Conservation (phyloP, 1,140 invertebrate genomes). For the Brachionus koreanus region DNA sequence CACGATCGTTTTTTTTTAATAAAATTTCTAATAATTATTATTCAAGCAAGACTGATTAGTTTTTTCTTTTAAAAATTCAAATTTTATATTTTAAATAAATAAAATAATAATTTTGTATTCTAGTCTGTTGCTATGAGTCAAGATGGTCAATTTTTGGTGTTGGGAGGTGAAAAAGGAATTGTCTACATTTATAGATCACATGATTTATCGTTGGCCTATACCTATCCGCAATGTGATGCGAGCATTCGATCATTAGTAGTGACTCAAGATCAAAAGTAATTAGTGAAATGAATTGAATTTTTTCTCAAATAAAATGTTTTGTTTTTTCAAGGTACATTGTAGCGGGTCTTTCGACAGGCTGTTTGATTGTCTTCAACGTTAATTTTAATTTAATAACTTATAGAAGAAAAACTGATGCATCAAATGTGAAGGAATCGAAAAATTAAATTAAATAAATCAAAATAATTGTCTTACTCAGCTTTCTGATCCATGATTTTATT, state of each 20-base stretch:
- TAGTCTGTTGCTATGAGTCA: conserved; percentile 88
- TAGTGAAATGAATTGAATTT: background rate
- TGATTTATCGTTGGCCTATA: conserved; percentile 89
- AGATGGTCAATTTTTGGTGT: conserved; percentile 90
- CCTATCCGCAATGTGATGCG: conserved; percentile 91
- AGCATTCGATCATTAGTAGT: conserved; percentile 84
- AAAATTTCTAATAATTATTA: too few relatives aligned
- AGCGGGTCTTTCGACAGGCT: conserved; percentile 90
- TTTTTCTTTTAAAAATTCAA: too few relatives aligned
- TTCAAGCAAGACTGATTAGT: too few relatives aligned
- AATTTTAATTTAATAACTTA: conserved; percentile 74
- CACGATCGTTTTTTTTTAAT: too few relatives aligned
- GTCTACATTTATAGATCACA: conserved; percentile 97
- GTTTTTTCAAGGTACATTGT: conserved; percentile 76
- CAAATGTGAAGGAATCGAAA: background rate
- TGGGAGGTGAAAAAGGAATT: conserved; percentile 91
- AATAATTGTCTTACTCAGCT: background rate
- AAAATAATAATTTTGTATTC: too few relatives aligned
- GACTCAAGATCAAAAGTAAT: conserved; percentile 80
- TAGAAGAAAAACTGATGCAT: conserved; percentile 52
- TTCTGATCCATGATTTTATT: background rate
- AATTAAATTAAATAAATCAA: background rate
- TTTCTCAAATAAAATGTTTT: conserved; percentile 28
- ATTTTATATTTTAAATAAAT: too few relatives aligned
- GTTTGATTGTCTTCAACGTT: conserved; percentile 96